Percentiles rank a stretch among this genome's conserved stretches.
phyloP scores from a whole-genome alignment of 2,113 vertebrate species.

The Aleadryas rufinucha region DNA sequence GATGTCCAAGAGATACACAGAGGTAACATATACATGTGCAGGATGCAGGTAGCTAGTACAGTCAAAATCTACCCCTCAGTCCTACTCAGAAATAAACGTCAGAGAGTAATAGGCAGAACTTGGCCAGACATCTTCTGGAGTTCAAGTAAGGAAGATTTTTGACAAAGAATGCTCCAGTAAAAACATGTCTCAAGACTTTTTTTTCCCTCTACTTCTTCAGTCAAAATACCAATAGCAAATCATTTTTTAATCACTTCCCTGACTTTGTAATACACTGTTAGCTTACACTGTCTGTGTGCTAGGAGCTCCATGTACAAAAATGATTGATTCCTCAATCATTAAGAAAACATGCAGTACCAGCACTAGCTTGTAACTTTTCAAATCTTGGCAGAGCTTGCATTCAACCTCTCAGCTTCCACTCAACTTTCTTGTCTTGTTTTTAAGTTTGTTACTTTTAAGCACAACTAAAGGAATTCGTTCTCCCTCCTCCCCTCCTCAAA shows the following conservation, averaged over 20 bases:
- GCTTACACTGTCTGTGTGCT: neutral
- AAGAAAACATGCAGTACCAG: conserved; percentile 33
- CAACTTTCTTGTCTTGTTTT: conserved; percentile 31
- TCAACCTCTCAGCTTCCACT: conserved; percentile 43
- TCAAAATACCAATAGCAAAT: neutral
- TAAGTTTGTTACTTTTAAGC: conserved; percentile 24
- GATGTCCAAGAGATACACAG: neutral
- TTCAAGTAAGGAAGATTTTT: neutral
- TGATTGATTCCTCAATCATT: neutral
- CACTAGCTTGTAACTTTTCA: conserved; percentile 33
- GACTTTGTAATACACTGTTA: neutral
- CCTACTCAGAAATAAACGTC: neutral
- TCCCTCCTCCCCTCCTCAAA: neutral
- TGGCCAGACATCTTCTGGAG: neutral
- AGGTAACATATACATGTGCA: neutral
- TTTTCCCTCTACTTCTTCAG: neutral
- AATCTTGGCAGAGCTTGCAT: conserved; percentile 27
- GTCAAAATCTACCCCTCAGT: neutral
- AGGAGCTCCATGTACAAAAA: neutral
- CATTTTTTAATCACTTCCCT: neutral
- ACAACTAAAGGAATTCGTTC: neutral
- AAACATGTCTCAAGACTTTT: neutral
- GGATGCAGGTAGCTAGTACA: neutral
- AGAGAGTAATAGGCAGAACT: neutral
- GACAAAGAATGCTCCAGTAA: neutral